Evolutionary conservation across 2,113 vertebrate genomes (phyloP), one percentile per base, ranked within the genome.

Genomic region (Gobiocypris rarus): DNA sequence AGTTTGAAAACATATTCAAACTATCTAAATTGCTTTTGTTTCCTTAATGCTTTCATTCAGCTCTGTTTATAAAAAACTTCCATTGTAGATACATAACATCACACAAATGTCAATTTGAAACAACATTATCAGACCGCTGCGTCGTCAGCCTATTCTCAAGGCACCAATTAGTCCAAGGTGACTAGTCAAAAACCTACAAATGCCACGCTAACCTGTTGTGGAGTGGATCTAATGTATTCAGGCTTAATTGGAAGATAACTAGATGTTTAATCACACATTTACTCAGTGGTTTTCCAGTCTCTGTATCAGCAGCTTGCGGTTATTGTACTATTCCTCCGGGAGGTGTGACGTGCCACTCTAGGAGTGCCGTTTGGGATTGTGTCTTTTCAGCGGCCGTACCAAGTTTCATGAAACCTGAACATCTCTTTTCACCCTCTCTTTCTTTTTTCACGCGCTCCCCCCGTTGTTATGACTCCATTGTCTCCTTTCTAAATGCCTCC

Each of bases 311-410:
- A 80, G 78, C 82, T 81, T 78, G 70, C 48, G 81, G 84, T 88
- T 88, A 86, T 88, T 86, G 87, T 84, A 80, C 85, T 83, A 70
- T 41, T 83, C 86, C 79, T 77, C 5, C 1, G 86, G 75, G 86
- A 85, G 84, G 75, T 69, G 86, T 70, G 86, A 48, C 50, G 50
- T 83, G 71, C 70, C 76, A 28, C 54, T 85, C 28, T 41, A 17
- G 79, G 24, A 67, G 61, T 81, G 63, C 5, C n/a, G 48, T 24
- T 54, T 38, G 48, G 45, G 79, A 81, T 70, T 67, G 41, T 81
- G 45, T 81, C 45, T 81, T 70, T 81, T 81, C 48, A 54, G 41
- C 4, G 28, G 79, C 79, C 65, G 1, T 81, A 81, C 79, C 65
- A 81, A 81, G 67, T 80, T 71, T 88, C 76, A 67, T 79, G 65